These are phyloP conservation scores for Julus scanicus DNA, from an alignment of 2,888 invertebrate species.

Conservation along the genomic window DNA sequence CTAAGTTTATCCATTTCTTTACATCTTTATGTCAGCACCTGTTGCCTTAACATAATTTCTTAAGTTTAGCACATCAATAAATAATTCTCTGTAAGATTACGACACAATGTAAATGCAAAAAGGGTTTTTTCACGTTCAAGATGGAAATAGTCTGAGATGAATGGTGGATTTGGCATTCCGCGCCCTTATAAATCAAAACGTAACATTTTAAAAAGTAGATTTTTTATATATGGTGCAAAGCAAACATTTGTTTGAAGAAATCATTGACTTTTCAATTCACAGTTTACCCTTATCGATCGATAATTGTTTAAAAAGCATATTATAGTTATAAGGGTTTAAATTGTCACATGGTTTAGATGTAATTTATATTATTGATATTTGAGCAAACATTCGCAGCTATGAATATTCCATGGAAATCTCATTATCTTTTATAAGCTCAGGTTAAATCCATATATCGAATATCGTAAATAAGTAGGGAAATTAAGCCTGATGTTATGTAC, in stretches of 20 bases:
- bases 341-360: neutral
- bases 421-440: too few relatives aligned
- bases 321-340: neutral
- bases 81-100: too few relatives aligned
- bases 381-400: too few relatives aligned
- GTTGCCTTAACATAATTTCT: neutral
- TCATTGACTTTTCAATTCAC: neutral
- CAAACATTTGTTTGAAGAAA: neutral
- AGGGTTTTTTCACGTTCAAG: too few relatives aligned
- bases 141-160: too few relatives aligned
- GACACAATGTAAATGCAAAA: too few relatives aligned
- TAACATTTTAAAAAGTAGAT: neutral
- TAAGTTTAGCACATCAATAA: too few relatives aligned
- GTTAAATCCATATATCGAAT: too few relatives aligned
- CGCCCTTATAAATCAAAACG: neutral
- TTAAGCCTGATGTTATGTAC: too few relatives aligned
- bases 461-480: too few relatives aligned
- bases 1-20: neutral
- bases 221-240: neutral
- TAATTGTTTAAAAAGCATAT: neutral
- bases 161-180: neutral
- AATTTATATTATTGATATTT: constrained; percentile 6
- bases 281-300: neutral
- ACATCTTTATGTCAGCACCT: neutral
- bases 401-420: too few relatives aligned